These are phyloP conservation scores for Mus minutoides DNA, from an alignment of 2,797 vertebrate genomes.

Conservation along the genomic window DNA sequence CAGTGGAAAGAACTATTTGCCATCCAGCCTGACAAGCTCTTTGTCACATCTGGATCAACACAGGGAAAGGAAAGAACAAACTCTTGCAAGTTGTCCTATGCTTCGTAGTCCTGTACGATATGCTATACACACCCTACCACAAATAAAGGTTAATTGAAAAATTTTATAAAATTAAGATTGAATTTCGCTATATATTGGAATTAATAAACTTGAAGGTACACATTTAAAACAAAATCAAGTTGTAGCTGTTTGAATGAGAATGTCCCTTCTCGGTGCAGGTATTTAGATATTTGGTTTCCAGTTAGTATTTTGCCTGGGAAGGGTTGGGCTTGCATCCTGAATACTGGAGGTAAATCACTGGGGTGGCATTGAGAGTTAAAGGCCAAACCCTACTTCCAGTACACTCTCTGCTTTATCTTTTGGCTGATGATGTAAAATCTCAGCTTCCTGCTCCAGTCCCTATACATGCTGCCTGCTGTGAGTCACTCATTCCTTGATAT, in stretches of 20 bases:
- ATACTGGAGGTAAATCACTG: not conserved
- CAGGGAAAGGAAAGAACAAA: not conserved
- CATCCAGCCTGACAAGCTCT: rapidly evolving
- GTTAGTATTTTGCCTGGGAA: not conserved
- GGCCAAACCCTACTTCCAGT: not conserved
- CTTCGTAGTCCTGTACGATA: not conserved
- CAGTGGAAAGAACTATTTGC: not conserved
- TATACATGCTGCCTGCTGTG: not conserved
- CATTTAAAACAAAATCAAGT: not conserved
- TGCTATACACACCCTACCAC: not conserved
- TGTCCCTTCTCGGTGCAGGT: not conserved
- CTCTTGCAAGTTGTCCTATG: not conserved
- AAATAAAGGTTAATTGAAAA: not conserved
- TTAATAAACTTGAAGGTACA: not conserved
- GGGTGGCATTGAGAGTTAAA: not conserved
- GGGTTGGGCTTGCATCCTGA: not conserved
- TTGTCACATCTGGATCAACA: not conserved
- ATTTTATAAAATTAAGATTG: not conserved
- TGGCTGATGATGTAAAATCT: not conserved
- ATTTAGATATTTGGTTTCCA: not conserved
- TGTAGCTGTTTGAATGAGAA: not conserved
- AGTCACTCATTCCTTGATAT: not conserved
- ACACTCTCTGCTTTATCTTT: not conserved
- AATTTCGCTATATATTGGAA: not conserved
- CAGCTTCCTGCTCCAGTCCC: not conserved